Conservation (phyloP, 2,888 invertebrate species). For the Heteromurus nitidus region DNA sequence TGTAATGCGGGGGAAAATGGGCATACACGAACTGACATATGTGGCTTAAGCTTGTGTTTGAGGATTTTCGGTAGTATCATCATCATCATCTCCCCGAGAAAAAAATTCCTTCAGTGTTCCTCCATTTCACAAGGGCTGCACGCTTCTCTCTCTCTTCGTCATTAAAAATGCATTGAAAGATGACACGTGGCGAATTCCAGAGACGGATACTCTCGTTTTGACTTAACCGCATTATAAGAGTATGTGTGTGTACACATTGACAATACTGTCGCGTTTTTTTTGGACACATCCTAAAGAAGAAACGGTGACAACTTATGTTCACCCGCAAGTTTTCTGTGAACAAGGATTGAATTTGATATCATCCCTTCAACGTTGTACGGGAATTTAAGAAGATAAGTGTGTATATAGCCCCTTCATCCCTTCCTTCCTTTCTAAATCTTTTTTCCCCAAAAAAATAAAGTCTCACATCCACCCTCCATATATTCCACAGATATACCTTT, state of each 20-base stretch:
- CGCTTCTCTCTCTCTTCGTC: slow-evolving; percentile 10
- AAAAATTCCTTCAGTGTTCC: neutral
- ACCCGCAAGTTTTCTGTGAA: neutral
- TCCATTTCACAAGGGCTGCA: neutral
- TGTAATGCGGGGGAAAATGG: neutral
- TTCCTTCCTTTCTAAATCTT: slow-evolving; percentile 4
- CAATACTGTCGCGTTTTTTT: neutral
- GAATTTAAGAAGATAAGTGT: slow-evolving; percentile 50
- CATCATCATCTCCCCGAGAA: neutral
- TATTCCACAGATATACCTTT: neutral
- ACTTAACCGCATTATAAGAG: neutral
- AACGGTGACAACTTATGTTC: neutral
- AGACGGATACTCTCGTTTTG: neutral
- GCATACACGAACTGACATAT: neutral
- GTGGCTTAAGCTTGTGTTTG: slow-evolving; percentile 15
- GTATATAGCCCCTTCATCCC: slow-evolving; percentile 56
- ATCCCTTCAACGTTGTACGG: slow-evolving; percentile 24
- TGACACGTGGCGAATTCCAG: slow-evolving; percentile 69
- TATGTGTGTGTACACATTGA: neutral
- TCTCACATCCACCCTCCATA: slow-evolving; percentile 2
- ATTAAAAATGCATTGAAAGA: slow-evolving; percentile 72
- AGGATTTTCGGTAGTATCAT: neutral
- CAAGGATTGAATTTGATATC: slow-evolving; percentile 23
- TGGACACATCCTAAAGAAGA: neutral
- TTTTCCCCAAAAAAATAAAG: slow-evolving; percentile 1